Evolutionary conservation across 2,113 vertebrate species (phyloP).

Genomic region (Conger conger): DNA sequence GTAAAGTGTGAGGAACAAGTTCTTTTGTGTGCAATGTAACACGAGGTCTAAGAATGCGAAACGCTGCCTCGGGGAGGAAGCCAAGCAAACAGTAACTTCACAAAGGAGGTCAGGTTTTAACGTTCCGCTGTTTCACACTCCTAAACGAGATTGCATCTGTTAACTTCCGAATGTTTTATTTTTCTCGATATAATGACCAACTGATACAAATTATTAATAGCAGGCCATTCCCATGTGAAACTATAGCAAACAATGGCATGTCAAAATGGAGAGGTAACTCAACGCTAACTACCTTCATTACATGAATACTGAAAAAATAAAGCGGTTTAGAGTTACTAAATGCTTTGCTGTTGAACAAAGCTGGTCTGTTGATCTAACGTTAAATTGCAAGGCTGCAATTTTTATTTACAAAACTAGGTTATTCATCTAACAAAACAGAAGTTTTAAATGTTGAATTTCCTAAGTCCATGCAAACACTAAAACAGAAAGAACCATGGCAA

Average conservation of each 20-base stretch:
- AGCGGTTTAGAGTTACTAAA: slow-evolving; percentile 1
- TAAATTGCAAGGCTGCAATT: background rate
- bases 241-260: background rate
- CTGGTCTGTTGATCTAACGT: background rate
- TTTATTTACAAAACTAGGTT: background rate
- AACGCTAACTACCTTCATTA: background rate
- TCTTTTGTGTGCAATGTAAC: slow-evolving; percentile 68
- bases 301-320: background rate
- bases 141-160: background rate
- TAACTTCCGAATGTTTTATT: background rate
- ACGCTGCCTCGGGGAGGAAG: slow-evolving; percentile 43
- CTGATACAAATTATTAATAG: background rate
- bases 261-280: slow-evolving; percentile 10
- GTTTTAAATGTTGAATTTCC: background rate
- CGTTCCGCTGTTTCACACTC: background rate
- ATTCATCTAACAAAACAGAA: background rate
- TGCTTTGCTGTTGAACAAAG: background rate
- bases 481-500: background rate
- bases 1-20: slow-evolving; percentile 43
- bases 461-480: background rate
- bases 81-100: slow-evolving; percentile 60
- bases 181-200: background rate
- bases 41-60: slow-evolving; percentile 70
- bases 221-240: background rate
- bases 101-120: slow-evolving; percentile 62